Conservation (phyloP, 92 coral and sea anemone genomes). For the Palythoa heliodiscus region DNA sequence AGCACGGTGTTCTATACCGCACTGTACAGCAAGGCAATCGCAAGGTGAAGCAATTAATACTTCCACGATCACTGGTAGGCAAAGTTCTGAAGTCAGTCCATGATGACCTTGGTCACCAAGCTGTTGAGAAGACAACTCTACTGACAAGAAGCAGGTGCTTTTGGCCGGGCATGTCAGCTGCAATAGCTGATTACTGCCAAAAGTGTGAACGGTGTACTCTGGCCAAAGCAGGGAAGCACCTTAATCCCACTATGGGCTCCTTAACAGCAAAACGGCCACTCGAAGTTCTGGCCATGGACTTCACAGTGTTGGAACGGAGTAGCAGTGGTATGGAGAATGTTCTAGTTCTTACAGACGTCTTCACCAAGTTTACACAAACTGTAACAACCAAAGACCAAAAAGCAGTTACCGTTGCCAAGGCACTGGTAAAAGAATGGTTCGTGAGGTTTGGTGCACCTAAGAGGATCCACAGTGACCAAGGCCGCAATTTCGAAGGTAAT, state of each 20-base stretch:
- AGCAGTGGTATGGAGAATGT: conserved; percentile 63
- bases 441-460: conserved; percentile 47
- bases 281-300: conserved; percentile 70
- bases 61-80: conserved; percentile 52
- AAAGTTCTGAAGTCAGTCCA: conserved; percentile 52
- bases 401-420: conserved; percentile 42
- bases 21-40: conserved; percentile 9
- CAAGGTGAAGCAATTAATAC: conserved; percentile 55
- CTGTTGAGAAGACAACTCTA: conserved; percentile 41
- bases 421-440: conserved; percentile 47
- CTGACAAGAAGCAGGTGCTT: conserved; percentile 45
- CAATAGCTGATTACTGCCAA: conserved; percentile 51
- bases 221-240: conserved; percentile 68
- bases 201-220: conserved; percentile 58
- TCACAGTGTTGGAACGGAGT: conserved; percentile 59
- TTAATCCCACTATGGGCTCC: conserved; percentile 62
- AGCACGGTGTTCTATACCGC: conserved; percentile 59
- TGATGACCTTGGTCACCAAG: conserved; percentile 69
- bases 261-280: conserved; percentile 58
- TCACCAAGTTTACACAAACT: conserved; percentile 58
- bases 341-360: conserved; percentile 67
- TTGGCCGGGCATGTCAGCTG: conserved; percentile 56
- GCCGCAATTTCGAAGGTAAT: conserved; percentile 53
- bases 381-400: conserved; percentile 45
- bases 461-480: conserved; percentile 65